Evolutionary conservation across 2,797 vertebrate genomes (phyloP), one percentile per base, ranked within the genome.

Genomic region (Alfaro cultratus): DNA sequence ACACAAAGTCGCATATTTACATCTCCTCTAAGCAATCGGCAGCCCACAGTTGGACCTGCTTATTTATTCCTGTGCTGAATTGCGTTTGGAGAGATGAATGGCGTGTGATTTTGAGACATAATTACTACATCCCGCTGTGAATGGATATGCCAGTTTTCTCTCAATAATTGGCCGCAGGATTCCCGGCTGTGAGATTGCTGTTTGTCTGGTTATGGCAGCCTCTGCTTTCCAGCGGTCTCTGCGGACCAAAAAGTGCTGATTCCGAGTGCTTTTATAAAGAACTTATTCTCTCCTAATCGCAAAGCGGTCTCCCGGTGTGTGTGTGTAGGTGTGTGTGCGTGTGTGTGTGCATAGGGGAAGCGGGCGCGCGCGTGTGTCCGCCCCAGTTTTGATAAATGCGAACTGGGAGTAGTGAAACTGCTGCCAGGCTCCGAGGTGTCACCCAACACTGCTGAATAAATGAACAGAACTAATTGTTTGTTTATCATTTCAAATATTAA

Each of bases 321-420:
- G 75, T 90, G 82, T 83, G 72, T 86, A 47, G 16, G 47, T 53
- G 47, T 60, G 16, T n/a, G n/a, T 6, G 55, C 2, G 55, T 15
- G n/a, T 15, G 3, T 57, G n/a, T 31, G 49, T 34, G 67, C 6
- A 26, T 55, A 5, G 10, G 23, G 9, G 43, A 2, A 9, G 21
- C 23, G 23, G 13, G n/a, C 26, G 67, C 3, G 53, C 3, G 73
- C 4, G 86, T 82, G 80, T 85, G 93, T 94, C 88, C 93, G 94
- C 90, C 83, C 77, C 78, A 41, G 87, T 91, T 93, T 23, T 95
- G 94, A 95, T 95, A 95, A 95, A 96, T 96, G 93, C 88, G 92
- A 90, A 91, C 77, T 67, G 91, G 91, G 91, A 91, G 87, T 41
- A 75, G 84, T 88, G 90, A 86, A 91, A 91, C 86, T 84, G 88